A percentile compares a stretch with the other conserved stretches of the same genome.
These are phyloP conservation scores for Barypeithes pellucidus DNA, from an alignment of 2,888 invertebrate species.

Conservation along the genomic window DNA sequence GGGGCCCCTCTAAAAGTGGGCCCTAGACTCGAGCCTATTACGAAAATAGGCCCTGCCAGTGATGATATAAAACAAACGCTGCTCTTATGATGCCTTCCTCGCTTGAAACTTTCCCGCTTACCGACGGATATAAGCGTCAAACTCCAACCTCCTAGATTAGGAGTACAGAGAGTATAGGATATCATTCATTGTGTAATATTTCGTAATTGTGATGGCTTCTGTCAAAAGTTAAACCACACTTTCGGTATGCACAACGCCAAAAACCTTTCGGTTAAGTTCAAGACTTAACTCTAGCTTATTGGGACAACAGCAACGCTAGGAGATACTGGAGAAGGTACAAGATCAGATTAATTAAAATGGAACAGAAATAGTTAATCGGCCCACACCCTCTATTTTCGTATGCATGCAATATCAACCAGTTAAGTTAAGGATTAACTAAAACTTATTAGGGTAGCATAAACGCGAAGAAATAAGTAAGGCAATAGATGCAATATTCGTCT, in stretches of 20 bases:
- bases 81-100: too few relatives aligned
- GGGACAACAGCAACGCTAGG: not conserved
- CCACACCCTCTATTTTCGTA: not conserved
- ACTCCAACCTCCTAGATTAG: not conserved
- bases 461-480: too few relatives aligned
- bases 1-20: too few relatives aligned
- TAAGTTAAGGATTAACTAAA: not conserved
- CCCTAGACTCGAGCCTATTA: too few relatives aligned
- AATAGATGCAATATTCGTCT: too few relatives aligned
- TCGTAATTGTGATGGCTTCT: too few relatives aligned
- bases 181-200: too few relatives aligned
- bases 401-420: not conserved
- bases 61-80: too few relatives aligned
- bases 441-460: not conserved
- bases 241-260: too few relatives aligned
- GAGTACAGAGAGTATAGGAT: not conserved
- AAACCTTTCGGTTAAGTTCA: not conserved
- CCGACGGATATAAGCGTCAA: constrained; percentile 1
- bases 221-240: not conserved
- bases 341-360: too few relatives aligned
- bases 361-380: not conserved
- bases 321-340: not conserved
- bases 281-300: not conserved
- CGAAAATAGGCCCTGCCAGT: too few relatives aligned
- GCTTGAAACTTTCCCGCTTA: not conserved